Percentiles rank a stretch among this genome's conserved stretches.
These are phyloP conservation scores for Tringa solitaria DNA, from an alignment of 2,113 vertebrate genomes.

Conservation along the genomic window DNA sequence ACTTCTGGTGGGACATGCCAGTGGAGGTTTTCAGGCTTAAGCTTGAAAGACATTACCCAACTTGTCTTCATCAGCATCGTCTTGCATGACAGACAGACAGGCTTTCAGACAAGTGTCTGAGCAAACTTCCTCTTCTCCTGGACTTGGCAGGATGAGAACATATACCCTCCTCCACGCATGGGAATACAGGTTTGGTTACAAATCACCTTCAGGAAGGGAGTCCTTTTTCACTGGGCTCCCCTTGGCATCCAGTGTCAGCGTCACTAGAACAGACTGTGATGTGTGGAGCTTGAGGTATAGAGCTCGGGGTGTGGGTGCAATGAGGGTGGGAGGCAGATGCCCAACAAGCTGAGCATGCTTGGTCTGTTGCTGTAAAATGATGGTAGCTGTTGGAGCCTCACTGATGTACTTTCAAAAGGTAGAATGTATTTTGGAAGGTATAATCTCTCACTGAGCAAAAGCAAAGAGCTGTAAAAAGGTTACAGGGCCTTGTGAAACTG, in stretches of 20 bases:
- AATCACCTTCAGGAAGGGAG: background rate
- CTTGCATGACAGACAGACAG: no score
- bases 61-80: background rate
- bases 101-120: background rate
- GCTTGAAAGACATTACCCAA: background rate
- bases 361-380: background rate
- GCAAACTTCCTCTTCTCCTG: background rate
- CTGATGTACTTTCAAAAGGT: background rate
- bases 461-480: background rate
- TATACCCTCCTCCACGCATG: rapidly evolving
- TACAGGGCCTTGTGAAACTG: background rate
- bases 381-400: background rate
- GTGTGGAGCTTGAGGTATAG: background rate
- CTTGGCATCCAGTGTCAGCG: background rate
- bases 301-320: rapidly evolving
- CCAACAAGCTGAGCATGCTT: rapidly evolving
- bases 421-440: background rate
- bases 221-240: background rate
- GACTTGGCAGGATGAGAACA: background rate
- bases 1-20: background rate
- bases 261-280: background rate
- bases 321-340: background rate
- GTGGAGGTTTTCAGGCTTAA: background rate
- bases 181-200: background rate
- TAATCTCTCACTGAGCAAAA: background rate